Evolutionary conservation across 1,140 invertebrate species (phyloP).

Genomic region (Zeugodacus cucurbitae): DNA sequence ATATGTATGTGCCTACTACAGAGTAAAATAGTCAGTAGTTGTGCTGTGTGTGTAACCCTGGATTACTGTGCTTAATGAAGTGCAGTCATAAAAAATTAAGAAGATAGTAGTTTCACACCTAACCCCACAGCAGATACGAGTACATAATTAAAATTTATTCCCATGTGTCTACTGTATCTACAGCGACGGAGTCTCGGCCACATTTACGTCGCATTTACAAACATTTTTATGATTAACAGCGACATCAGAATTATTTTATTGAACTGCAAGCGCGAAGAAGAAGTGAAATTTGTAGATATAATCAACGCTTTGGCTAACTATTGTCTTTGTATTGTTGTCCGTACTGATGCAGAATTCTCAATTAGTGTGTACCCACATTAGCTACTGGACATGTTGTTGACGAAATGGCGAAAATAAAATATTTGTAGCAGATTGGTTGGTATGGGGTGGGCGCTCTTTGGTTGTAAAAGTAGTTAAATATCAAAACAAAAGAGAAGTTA

Average conservation of each 20-base stretch:
- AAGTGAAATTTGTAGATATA: no score
- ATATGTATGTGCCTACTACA: background rate
- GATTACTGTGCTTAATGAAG: constrained; percentile 28
- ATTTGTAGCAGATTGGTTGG: background rate
- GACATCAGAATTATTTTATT: constrained; percentile 55
- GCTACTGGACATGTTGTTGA: background rate
- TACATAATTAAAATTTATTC: background rate
- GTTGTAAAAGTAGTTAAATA: background rate
- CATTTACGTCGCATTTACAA: background rate
- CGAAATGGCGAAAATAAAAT: background rate
- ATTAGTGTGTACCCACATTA: constrained; percentile 5
- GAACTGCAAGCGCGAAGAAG: constrained; percentile 38
- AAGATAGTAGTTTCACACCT: constrained; percentile 6
- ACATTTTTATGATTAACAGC: constrained; percentile 41
- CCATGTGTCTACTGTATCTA: background rate
- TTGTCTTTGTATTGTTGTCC: background rate
- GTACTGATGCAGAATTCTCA: background rate
- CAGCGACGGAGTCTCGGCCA: background rate
- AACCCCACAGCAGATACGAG: background rate
- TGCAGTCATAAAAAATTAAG: constrained; percentile 21
- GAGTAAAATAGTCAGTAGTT: background rate
- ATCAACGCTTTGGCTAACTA: background rate
- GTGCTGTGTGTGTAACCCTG: background rate
- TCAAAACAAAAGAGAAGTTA: background rate
- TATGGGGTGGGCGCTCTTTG: background rate